Base-by-base conservation (phyloP, 2,888 invertebrate genomes). In the Phoronis australis region DNA sequence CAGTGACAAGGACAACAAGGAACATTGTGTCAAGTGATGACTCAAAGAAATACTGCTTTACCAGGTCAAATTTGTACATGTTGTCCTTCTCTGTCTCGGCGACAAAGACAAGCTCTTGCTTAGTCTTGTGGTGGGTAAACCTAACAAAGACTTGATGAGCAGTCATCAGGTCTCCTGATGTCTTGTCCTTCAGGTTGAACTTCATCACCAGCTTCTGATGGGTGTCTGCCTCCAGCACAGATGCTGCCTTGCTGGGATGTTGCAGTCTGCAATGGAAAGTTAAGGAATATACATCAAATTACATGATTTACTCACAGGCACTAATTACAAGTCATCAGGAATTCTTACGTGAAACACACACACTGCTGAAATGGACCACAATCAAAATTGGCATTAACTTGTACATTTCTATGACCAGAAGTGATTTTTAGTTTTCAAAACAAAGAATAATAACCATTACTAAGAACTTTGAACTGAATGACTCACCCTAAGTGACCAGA, bases 21-120 rank as follows among this genome's bases (percentile, higher is more conserved):
- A 40, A 18, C n/a, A n/a, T n/a, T n/a, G n/a, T n/a, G n/a, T n/a
- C n/a, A n/a, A n/a, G n/a, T n/a, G n/a, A n/a, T n/a, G n/a, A n/a
- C n/a, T n/a, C n/a, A n/a, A n/a, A n/a, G n/a, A n/a, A 24, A 27
- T 5, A 1, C 15, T 31, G 41, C 61, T 82, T 76, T 66, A 89
- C 89, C 84, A 97, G 83, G 70, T 95, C 94, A 57, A 95, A 87
- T 79, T 90, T 91, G 77, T 96, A 95, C 24, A 59, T 61, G 18
- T 69, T 71, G 47, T 65, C 49, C 54, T 68, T 56, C 70, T 94
- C 94, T 3, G 87, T 86, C 72, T 96, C 95, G 1, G 95, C 91
- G 3, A 97, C 88, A 75, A 92, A 96, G 64, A 94, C 86, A 43
- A 93, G 88, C 80, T 97, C 97, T 53, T 86, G 84, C n/a, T 82